These are phyloP conservation scores for Mizuhopecten yessoensis DNA, from an alignment of 1,140 invertebrate genomes.

Conservation along the genomic window DNA sequence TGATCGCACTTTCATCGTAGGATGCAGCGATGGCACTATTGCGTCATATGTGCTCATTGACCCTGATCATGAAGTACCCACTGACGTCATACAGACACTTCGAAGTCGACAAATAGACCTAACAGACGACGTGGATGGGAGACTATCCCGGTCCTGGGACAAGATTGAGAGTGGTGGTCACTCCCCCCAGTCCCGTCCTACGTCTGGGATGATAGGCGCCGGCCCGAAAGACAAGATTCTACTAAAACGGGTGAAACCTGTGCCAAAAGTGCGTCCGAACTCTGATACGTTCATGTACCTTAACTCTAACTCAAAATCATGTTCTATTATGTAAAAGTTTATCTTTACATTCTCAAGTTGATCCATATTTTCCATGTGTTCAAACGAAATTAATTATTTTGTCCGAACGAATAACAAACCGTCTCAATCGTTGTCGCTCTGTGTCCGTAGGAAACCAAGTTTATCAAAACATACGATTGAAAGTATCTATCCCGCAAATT, in stretches of 20 bases:
- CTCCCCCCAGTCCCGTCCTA: conserved; percentile 72
- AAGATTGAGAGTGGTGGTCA: conserved; percentile 68
- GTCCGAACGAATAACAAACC: background rate
- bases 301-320: conserved; percentile 72
- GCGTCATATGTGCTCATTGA: conserved; percentile 80
- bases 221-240: conserved; percentile 72
- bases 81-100: conserved; percentile 62
- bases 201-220: conserved; percentile 68
- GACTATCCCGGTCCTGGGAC: conserved; percentile 75
- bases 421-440: too few species aligned
- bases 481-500: too few species aligned
- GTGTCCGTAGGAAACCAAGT: too few species aligned
- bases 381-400: background rate
- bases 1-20: conserved; percentile 78
- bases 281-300: conserved; percentile 74
- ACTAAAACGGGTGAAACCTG: conserved; percentile 73
- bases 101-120: conserved; percentile 66
- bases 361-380: background rate
- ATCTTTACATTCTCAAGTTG: background rate
- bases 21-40: conserved; percentile 79
- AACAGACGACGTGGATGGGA: conserved; percentile 42
- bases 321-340: conserved; percentile 70
- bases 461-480: too few species aligned
- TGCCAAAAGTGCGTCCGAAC: conserved; percentile 68
- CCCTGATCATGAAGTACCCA: conserved; percentile 62